These are phyloP conservation scores for Lordiphosa collinella DNA, from an alignment of 1,140 invertebrate species.

Conservation along the genomic window DNA sequence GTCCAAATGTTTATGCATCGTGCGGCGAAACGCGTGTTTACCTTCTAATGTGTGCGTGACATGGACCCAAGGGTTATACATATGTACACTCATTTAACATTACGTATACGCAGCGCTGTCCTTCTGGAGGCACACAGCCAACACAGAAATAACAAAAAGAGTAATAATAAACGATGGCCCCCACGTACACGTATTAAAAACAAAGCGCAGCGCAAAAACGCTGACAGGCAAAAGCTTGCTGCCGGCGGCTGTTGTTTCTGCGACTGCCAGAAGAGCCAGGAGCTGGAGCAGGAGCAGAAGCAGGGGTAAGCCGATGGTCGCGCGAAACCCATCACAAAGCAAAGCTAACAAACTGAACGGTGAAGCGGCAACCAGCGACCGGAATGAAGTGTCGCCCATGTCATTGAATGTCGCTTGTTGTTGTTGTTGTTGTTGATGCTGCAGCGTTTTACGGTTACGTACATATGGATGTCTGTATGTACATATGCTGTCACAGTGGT, in stretches of 20 bases:
- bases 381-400: slow-evolving; percentile 27
- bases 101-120: slow-evolving; percentile 59
- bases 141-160: slow-evolving; percentile 44
- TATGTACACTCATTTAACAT: slow-evolving; percentile 24
- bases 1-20: slow-evolving; percentile 73
- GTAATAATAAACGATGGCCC: slow-evolving; percentile 65
- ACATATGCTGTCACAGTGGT: too few species aligned
- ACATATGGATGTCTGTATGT: too few species aligned
- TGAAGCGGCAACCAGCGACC: slow-evolving; percentile 42
- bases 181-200: slow-evolving; percentile 75
- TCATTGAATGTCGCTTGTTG: too few species aligned
- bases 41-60: slow-evolving; percentile 73
- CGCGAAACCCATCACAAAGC: slow-evolving; percentile 47
- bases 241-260: not conserved
- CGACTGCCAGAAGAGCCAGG: too few species aligned
- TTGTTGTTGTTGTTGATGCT: too few species aligned
- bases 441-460: too few species aligned
- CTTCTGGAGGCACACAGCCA: slow-evolving; percentile 16
- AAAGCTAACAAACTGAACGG: slow-evolving; percentile 63
- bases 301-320: too few species aligned
- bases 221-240: slow-evolving; percentile 55
- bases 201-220: slow-evolving; percentile 63
- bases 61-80: slow-evolving; percentile 55
- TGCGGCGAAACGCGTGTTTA: slow-evolving; percentile 63
- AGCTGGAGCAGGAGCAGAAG: too few species aligned